Evolutionary conservation across 2,888 invertebrate genomes (phyloP).

Genomic region (Rhopalosiphum nymphaeae): DNA sequence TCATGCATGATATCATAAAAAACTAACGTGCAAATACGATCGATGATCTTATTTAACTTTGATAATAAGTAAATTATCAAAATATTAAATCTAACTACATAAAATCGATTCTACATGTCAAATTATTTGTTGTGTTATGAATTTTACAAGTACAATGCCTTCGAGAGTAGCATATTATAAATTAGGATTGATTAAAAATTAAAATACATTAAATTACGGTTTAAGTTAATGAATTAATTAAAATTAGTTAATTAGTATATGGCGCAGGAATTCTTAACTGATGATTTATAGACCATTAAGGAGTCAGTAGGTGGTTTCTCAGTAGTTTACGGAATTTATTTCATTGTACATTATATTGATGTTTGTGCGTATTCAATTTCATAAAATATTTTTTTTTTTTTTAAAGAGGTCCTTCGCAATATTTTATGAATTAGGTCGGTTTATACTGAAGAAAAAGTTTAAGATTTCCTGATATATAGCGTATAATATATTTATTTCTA

Average conservation of each 20-base stretch:
- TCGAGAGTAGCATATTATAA: neutral
- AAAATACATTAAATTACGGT: neutral
- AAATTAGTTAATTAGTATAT: neutral
- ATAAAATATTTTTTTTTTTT: no score
- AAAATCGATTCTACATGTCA: neutral
- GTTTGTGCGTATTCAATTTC: no score
- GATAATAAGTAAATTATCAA: neutral
- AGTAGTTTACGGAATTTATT: neutral
- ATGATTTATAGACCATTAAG: neutral
- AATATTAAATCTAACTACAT: neutral
- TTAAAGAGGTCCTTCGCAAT: no score
- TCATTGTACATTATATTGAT: neutral
- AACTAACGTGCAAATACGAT: neutral
- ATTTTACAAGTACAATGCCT: neutral
- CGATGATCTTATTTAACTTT: neutral
- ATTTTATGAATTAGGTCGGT: no score
- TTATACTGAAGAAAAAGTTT: no score
- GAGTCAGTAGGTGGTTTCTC: neutral
- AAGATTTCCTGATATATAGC: no score
- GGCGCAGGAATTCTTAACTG: no score
- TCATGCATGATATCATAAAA: neutral
- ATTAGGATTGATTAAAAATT: neutral
- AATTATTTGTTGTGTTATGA: neutral
- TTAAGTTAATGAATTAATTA: neutral
- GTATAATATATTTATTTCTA: neutral